These are phyloP conservation scores for Dynastes grantii DNA, from an alignment of 2,888 invertebrate genomes.

Conservation along the genomic window DNA sequence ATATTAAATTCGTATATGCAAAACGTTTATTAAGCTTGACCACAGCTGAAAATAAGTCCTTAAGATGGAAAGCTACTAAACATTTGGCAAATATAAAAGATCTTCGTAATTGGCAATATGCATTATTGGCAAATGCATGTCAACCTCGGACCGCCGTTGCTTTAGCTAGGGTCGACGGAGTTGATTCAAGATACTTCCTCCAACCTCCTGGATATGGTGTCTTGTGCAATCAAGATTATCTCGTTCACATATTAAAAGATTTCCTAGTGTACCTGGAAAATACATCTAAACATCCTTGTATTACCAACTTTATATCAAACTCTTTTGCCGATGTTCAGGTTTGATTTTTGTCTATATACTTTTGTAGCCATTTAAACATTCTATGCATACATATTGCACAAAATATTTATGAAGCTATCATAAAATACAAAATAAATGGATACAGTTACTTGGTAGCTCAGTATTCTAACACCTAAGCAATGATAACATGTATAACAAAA, in stretches of 20 bases:
- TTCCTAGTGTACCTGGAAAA: constrained; percentile 69
- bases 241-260: constrained; percentile 68
- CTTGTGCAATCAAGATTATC: constrained; percentile 64
- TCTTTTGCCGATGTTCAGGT: constrained; percentile 70
- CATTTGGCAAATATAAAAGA: constrained; percentile 79
- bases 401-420: too few species aligned
- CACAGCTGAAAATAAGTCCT: constrained; percentile 76
- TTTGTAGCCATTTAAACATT: not conserved
- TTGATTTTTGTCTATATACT: constrained; percentile 7
- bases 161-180: constrained; percentile 79
- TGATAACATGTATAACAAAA: too few species aligned
- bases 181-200: constrained; percentile 83
- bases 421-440: too few species aligned
- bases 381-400: too few species aligned
- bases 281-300: constrained; percentile 70
- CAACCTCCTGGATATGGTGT: constrained; percentile 74
- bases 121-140: constrained; percentile 84
- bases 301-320: constrained; percentile 70
- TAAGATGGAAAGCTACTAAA: constrained; percentile 78
- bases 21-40: constrained; percentile 79
- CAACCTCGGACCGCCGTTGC: constrained; percentile 84
- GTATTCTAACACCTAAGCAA: too few species aligned
- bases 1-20: constrained; percentile 70
- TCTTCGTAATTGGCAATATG: constrained; percentile 70
- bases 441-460: too few species aligned